Evolutionary conservation across 2,888 invertebrate species (phyloP).

Genomic region (Gandaritis pyraliata): DNA sequence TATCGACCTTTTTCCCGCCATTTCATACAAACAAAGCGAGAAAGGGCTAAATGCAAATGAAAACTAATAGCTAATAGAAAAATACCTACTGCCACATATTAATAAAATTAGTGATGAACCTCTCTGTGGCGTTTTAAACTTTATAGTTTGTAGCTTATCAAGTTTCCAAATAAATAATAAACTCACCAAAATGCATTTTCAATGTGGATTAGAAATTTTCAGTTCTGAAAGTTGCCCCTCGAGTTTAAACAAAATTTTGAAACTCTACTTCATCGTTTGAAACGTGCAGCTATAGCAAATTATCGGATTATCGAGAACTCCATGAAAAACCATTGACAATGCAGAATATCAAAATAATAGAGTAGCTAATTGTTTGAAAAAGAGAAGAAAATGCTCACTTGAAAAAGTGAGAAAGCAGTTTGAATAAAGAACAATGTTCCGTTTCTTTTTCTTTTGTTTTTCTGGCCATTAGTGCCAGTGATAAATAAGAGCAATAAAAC

Average conservation of each 20-base stretch:
- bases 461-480: constrained; percentile 17
- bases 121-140: too few relatives aligned
- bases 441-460: constrained; percentile 7
- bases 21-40: too few relatives aligned
- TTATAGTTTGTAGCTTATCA: too few relatives aligned
- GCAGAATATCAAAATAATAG: too few relatives aligned
- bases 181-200: not conserved
- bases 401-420: constrained; percentile 1
- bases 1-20: constrained; percentile 6
- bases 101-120: too few relatives aligned
- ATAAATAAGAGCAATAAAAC: constrained; percentile 21
- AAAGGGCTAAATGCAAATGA: too few relatives aligned
- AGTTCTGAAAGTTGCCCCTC: not conserved
- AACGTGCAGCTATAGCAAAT: constrained; percentile 11
- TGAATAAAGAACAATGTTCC: constrained; percentile 2
- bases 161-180: too few relatives aligned
- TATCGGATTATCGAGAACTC: constrained; percentile 11
- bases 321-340: constrained; percentile 6
- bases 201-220: constrained; percentile 1
- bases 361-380: too few relatives aligned
- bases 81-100: too few relatives aligned
- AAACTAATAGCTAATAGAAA: too few relatives aligned
- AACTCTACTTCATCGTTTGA: constrained; percentile 9
- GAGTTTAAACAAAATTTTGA: constrained; percentile 9
- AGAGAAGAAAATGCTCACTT: too few relatives aligned